Evolutionary conservation across 2,797 vertebrate species (phyloP).

Genomic region (Artibeus jamaicensis): DNA sequence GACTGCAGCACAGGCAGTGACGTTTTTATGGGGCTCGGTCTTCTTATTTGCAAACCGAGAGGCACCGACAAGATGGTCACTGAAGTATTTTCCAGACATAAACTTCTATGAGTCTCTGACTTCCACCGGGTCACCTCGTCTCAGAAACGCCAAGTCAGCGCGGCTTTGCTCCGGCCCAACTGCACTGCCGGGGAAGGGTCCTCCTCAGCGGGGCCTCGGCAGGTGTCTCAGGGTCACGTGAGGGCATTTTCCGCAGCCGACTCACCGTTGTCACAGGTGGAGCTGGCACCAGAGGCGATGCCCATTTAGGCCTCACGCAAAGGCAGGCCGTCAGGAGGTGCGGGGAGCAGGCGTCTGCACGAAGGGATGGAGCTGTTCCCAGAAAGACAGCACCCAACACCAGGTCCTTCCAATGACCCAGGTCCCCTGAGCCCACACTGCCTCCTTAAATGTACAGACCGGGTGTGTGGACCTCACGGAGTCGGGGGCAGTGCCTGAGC

Average conservation of each 20-base stretch:
- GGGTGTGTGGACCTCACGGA: not conserved
- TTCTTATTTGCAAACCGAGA: not conserved
- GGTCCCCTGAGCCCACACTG: not conserved
- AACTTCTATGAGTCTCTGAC: not conserved
- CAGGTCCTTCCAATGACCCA: not conserved
- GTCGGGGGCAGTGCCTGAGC: not conserved
- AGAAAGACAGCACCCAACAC: not conserved
- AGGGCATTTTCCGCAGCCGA: not conserved
- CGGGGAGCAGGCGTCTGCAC: not conserved
- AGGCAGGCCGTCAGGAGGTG: not conserved
- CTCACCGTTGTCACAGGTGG: not conserved
- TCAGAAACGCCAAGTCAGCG: not conserved
- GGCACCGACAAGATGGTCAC: not conserved
- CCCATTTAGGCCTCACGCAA: not conserved
- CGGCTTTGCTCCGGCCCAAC: not conserved
- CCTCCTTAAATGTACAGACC: not conserved
- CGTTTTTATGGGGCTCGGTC: not conserved
- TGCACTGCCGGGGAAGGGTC: not conserved
- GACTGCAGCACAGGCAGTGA: rapidly evolving
- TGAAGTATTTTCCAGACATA: not conserved
- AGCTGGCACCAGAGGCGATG: not conserved
- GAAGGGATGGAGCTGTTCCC: not conserved
- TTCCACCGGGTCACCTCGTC: not conserved
- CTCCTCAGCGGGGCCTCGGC: not conserved
- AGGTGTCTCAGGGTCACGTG: not conserved